Base-by-base conservation (phyloP, 2,113 vertebrate genomes). In the Mungos mungo region DNA sequence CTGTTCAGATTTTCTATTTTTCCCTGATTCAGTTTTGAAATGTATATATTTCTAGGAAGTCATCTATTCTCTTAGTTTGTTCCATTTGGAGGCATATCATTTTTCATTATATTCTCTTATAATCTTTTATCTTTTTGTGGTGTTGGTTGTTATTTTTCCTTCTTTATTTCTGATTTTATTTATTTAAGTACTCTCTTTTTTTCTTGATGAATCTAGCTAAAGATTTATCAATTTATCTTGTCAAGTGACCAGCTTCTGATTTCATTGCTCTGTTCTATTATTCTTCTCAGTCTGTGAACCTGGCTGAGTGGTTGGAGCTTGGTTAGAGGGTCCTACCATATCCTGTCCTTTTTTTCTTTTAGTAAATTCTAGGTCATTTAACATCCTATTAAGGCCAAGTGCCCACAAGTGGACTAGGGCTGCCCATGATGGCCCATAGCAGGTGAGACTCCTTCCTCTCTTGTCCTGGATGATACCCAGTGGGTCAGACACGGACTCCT, bases 271-370 rank as follows among this genome's bases (percentile, higher is more conserved):
- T 77, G 27, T 77, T 47, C 41, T 47, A 0, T 47, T 77, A 3
- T 47, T 31, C 74, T 16, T 45, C 16, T 45, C 27, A 45, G 72
- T 74, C 72, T 74, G 38, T 45, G 72, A 77, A 21, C 23, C 60
- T 15, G 65, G 54, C 63, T 79, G 57, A 35, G 16, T 76, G 65
- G 25, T 72, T 69, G 84, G 35, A 19, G 45, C 16, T 65, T 25
- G 52, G 35, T 76, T 18, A 50, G 33, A 69, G 33, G 9, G 11
- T 15, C 77, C 31, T 65, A n/a, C 25, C 21, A 3, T 31, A 29
- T n/a, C 5, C 41, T 16, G 3, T 47, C 90, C 38, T 72, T 31
- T 95, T 95, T 88, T 93, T 23, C n/a, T 96, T 27, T 89, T 91
- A 29, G 47, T 31, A 47, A 92, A 82, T 76, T 68, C 79, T 38